Base-by-base conservation (phyloP, 2,888 invertebrate species). In the Macrophya alboannulata region DNA sequence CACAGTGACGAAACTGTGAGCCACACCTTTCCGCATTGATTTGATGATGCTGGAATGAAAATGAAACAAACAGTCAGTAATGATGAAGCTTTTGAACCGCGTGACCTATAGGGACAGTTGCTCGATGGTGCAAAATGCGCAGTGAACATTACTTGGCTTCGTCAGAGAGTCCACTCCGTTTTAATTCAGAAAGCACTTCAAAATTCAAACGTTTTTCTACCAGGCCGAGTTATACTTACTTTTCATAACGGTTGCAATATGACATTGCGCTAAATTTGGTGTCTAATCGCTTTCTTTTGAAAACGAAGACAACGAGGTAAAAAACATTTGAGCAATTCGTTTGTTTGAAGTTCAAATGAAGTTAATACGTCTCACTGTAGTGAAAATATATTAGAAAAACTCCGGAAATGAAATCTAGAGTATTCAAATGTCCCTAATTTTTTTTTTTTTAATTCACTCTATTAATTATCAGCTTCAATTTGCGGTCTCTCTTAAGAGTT, bases 1-100 rank as follows among this genome's bases (percentile, higher is more conserved):
- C 92, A 93, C 51, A 94, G 87, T 1, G 95, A 94, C 9, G 95
- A 95, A 31, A 95, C 94, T 37, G 95, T 95, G 88, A 95, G 88
- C 92, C 94, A 94, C 40, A 95, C 94, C 88, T 93, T 94, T 74
- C 94, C 94, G 89, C 94, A 94, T 87, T 92, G 90, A 40, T 90
- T 88, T 81, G 91, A 89, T 86, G 89, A 87, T 86, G 88, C 91
- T 91, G 79, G 65, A 88, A 88, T 5, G 21, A 77, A 71, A 72
- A 76, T 59, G 81, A 62, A 77, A 31, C 1, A 45, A 43, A 43
- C 25, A 37, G 68, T 15, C 68, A 6, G 15, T 37, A 1, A 74
- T 45, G 1, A 43, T 9, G 21, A 74, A 21, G 45, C 3, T 74
- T 6, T 45, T 12, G n/a, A n/a, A 43, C 21, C n/a, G 43, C 43